Percentiles rank a stretch among this genome's conserved stretches.
Evolutionary conservation across 1,140 invertebrate genomes (phyloP).

Genomic region (Aphelinus certus): DNA sequence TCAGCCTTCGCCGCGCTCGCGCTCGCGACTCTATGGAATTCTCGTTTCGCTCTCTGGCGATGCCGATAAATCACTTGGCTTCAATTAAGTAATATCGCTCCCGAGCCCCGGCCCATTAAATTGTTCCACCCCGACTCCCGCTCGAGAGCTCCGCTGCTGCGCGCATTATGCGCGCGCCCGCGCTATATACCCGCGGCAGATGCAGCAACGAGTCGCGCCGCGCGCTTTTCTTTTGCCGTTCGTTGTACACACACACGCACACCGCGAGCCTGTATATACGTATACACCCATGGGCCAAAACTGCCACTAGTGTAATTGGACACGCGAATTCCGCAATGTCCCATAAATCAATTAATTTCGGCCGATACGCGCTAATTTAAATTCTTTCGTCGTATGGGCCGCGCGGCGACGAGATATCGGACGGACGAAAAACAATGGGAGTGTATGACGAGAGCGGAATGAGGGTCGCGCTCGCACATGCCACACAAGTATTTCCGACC

Average conservation of each 20-base stretch:
- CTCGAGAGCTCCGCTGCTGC: conserved; percentile 24
- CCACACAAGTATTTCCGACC: conserved; percentile 37
- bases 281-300: background rate
- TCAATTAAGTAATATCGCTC: conserved; percentile 41
- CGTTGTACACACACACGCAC: background rate
- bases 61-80: conserved; percentile 35
- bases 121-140: background rate
- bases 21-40: conserved; percentile 5
- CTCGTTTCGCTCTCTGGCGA: conserved; percentile 1
- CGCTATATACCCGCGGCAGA: too few relatives aligned
- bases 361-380: conserved; percentile 46
- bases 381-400: conserved; percentile 41
- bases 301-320: too few relatives aligned
- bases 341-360: conserved; percentile 55
- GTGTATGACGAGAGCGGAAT: conserved; percentile 16
- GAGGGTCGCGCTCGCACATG: background rate
- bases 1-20: background rate
- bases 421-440: conserved; percentile 21
- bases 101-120: conserved; percentile 24
- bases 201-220: too few relatives aligned
- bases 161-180: too few relatives aligned
- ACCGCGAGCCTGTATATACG: background rate
- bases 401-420: too few relatives aligned
- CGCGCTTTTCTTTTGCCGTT: too few relatives aligned
- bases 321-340: conserved; percentile 32